Percentiles rank a stretch among this genome's conserved stretches.
Evolutionary conservation across 2,113 vertebrate species (phyloP).

Genomic region (Pygoscelis adeliae): DNA sequence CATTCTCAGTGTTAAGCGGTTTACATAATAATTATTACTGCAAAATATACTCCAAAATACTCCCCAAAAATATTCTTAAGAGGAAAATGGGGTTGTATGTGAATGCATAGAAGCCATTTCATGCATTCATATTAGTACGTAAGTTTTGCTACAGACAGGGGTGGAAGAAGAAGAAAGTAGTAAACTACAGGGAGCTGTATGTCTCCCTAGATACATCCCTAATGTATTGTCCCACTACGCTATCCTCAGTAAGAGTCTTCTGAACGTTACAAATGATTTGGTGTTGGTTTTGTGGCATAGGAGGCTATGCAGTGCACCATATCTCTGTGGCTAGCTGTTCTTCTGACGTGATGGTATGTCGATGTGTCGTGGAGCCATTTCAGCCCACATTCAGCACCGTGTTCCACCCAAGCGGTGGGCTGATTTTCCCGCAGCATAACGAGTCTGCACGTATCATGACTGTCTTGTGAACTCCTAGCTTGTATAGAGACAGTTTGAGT

Average conservation of each 20-base stretch:
- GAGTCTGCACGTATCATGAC: neutral
- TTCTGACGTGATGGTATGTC: neutral
- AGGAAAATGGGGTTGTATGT: neutral
- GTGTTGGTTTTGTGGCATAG: neutral
- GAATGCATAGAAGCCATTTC: neutral
- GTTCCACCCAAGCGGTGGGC: too few relatives aligned
- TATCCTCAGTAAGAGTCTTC: neutral
- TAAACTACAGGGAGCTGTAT: neutral
- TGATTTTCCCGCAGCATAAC: neutral
- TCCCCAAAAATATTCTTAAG: neutral
- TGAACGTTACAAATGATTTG: fast-evolving
- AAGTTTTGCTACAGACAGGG: neutral
- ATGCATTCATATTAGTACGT: neutral
- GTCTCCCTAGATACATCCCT: neutral
- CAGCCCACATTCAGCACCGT: fast-evolving
- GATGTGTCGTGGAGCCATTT: fast-evolving
- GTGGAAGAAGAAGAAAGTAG: neutral
- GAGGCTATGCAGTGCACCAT: fast-evolving
- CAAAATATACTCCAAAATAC: neutral
- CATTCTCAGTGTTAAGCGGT: neutral
- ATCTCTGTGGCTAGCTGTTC: neutral
- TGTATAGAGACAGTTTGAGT: neutral
- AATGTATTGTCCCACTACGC: neutral
- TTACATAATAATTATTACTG: neutral
- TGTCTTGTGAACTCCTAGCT: neutral